Conservation (phyloP, 2,113 vertebrate genomes). For the Terrapene triunguis region DNA sequence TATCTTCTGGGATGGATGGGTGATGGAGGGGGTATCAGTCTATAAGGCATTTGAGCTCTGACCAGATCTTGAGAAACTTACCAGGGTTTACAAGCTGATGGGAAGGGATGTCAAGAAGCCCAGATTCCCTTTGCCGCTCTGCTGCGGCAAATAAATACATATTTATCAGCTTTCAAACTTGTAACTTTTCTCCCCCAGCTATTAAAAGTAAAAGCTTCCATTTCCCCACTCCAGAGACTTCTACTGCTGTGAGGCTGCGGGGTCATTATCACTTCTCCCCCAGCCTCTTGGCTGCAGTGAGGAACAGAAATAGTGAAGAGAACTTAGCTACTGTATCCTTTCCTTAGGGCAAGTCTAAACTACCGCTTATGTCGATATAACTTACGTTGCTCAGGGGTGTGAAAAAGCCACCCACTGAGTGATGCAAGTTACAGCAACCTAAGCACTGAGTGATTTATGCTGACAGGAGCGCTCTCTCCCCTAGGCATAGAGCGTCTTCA, state of each 20-base stretch:
- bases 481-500: no score
- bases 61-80: neutral
- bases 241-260: neutral
- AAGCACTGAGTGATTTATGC: no score
- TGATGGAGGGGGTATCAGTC: neutral
- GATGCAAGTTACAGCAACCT: no score
- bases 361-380: no score
- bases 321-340: neutral
- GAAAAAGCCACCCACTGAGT: no score
- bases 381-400: no score
- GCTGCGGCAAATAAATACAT: neutral
- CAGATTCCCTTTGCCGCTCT: neutral
- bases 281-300: no score
- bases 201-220: constrained; percentile 20
- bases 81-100: fast-evolving
- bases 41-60: neutral
- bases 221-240: neutral
- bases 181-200: neutral
- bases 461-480: no score
- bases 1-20: neutral
- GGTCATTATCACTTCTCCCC: neutral
- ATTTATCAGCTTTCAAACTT: neutral
- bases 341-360: neutral
- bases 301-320: neutral
- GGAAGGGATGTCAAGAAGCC: neutral